A percentile compares a stretch with the other conserved stretches of the same genome.
Conservation (phyloP, 2,888 invertebrate species). For the Chaetogeoica ovagalla region DNA sequence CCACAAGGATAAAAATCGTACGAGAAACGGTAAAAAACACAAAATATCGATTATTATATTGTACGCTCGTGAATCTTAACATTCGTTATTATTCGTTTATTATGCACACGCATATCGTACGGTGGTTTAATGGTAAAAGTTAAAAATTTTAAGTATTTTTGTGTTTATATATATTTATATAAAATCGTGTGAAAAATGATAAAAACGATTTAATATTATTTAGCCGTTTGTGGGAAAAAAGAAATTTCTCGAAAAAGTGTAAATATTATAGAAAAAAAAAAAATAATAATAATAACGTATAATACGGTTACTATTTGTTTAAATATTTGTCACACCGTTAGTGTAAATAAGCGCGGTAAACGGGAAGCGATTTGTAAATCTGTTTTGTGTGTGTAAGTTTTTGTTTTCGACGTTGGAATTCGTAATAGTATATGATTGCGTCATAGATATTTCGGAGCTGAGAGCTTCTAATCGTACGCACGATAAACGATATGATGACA, state of each 20-base stretch:
- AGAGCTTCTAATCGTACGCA: background rate
- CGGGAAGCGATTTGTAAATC: constrained; percentile 10
- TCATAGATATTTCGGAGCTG: background rate
- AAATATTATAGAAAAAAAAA: background rate
- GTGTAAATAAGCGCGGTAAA: constrained; percentile 20
- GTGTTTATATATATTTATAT: too few relatives aligned
- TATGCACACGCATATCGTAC: background rate
- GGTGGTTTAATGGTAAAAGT: too few relatives aligned
- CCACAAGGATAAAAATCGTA: too few relatives aligned
- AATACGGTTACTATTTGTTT: background rate
- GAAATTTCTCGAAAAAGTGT: background rate
- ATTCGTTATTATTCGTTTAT: too few relatives aligned
- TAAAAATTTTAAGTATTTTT: too few relatives aligned
- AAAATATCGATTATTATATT: too few relatives aligned
- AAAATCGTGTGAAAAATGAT: too few relatives aligned
- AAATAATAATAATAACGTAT: too few relatives aligned
- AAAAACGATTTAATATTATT: too few relatives aligned
- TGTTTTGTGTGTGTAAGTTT: constrained; percentile 19
- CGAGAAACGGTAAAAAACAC: too few relatives aligned
- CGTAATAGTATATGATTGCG: background rate
- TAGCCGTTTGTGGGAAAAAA: too few relatives aligned
- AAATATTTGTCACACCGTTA: constrained; percentile 10
- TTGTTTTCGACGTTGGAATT: background rate
- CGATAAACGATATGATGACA: constrained; percentile 8
- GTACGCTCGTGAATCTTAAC: too few relatives aligned